Percentiles rank a stretch among this genome's conserved stretches.
Conservation (phyloP, 2,113 vertebrate genomes). For the Pygoscelis antarcticus region DNA sequence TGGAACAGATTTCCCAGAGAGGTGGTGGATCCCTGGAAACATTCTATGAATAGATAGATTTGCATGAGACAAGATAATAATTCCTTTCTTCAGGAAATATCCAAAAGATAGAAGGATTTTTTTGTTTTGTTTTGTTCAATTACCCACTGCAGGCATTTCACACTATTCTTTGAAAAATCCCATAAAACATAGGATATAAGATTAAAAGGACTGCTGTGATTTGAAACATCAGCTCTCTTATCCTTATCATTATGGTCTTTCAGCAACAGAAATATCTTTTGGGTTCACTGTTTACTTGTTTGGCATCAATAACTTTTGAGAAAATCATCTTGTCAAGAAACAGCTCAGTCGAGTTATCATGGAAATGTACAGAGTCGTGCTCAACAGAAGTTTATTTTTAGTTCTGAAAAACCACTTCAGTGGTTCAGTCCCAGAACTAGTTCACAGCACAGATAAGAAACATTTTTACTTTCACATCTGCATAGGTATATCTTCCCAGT, state of each 20-base stretch:
- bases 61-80: neutral
- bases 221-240: neutral
- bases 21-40: too few relatives aligned
- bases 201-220: neutral
- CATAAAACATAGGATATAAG: neutral
- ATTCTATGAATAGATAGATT: neutral
- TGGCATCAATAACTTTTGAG: neutral
- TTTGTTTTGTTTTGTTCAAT: neutral
- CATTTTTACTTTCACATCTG: constrained; percentile 45
- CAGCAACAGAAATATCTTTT: neutral
- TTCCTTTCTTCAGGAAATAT: neutral
- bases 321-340: neutral
- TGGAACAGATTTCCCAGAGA: too few relatives aligned
- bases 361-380: neutral
- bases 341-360: neutral
- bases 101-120: neutral
- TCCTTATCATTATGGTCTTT: neutral
- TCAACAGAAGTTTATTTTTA: constrained; percentile 47
- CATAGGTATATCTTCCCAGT: neutral
- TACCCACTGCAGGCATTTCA: neutral
- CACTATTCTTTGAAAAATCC: neutral
- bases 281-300: neutral
- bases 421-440: constrained; percentile 28
- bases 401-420: neutral
- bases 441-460: constrained; percentile 6